Conservation (phyloP, 2,888 invertebrate species). For the Nomada goodeniana region DNA sequence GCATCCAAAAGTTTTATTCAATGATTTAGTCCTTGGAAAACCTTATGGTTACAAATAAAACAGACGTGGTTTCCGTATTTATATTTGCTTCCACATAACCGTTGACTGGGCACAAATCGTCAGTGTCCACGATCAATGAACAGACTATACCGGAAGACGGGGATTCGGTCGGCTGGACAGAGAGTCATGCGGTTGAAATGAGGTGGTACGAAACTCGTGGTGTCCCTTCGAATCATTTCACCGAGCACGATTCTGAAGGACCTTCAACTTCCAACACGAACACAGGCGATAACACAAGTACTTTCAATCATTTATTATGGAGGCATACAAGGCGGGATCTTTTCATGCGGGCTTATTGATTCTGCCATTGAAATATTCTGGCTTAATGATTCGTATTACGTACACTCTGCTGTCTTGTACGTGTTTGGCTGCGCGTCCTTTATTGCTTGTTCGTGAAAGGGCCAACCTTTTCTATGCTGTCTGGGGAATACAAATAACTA, state of each 20-base stretch:
- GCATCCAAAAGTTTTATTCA: background rate
- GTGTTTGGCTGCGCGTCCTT: background rate
- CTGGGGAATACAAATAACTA: too few relatives aligned
- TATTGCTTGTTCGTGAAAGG: background rate
- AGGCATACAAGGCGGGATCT: background rate
- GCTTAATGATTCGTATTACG: slow-evolving; percentile 11
- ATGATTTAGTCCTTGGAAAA: background rate
- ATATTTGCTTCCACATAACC: background rate
- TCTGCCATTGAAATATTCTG: slow-evolving; percentile 3
- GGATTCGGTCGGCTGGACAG: slow-evolving; percentile 39
- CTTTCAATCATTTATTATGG: slow-evolving; percentile 46
- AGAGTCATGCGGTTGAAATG: slow-evolving; percentile 33
- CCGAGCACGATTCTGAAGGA: slow-evolving; percentile 48
- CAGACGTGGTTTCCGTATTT: background rate
- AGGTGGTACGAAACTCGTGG: slow-evolving; percentile 41
- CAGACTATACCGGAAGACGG: slow-evolving; percentile 35
- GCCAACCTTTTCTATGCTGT: background rate
- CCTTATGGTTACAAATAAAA: background rate
- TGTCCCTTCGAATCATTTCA: slow-evolving; percentile 47
- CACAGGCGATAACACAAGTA: slow-evolving; percentile 46
- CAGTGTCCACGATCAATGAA: slow-evolving; percentile 53
- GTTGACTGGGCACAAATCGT: slow-evolving; percentile 24
- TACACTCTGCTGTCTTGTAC: background rate
- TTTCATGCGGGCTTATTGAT: slow-evolving; percentile 31
- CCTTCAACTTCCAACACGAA: slow-evolving; percentile 56